Percentiles rank a stretch among this genome's conserved stretches.
These are phyloP conservation scores for Xiphydria camelus DNA, from an alignment of 2,888 invertebrate species.

Conservation along the genomic window DNA sequence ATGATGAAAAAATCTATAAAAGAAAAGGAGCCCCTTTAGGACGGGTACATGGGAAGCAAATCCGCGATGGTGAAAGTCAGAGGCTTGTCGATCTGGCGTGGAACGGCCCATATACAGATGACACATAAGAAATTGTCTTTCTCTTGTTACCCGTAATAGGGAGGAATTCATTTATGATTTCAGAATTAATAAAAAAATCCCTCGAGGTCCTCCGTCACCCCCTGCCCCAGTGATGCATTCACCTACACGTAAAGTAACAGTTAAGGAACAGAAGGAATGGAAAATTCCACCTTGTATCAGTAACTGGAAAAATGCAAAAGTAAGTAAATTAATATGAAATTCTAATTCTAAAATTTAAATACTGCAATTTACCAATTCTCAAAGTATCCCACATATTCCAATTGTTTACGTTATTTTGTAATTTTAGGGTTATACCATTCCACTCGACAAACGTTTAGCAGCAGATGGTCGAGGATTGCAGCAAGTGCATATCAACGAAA, in stretches of 20 bases:
- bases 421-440: conserved; percentile 86
- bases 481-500: conserved; percentile 97
- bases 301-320: conserved; percentile 98
- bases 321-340: neutral
- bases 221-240: conserved; percentile 99
- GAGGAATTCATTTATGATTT: too few species aligned
- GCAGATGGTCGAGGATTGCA: conserved; percentile 98
- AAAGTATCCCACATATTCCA: too few species aligned
- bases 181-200: conserved; percentile 98
- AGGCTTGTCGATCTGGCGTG: too few species aligned
- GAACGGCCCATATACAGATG: too few species aligned
- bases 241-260: conserved; percentile 95
- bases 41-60: neutral
- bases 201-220: conserved; percentile 96
- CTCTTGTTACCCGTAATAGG: too few species aligned
- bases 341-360: neutral
- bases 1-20: too few species aligned
- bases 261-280: conserved; percentile 99
- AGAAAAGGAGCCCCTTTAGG: neutral
- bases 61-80: too few species aligned
- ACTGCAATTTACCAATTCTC: too few species aligned
- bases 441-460: conserved; percentile 95
- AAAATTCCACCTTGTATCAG: conserved; percentile 98
- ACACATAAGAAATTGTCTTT: too few species aligned
- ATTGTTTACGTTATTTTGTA: neutral